Conservation (phyloP, 2,113 vertebrate species). For the Hiodon tergisus region DNA sequence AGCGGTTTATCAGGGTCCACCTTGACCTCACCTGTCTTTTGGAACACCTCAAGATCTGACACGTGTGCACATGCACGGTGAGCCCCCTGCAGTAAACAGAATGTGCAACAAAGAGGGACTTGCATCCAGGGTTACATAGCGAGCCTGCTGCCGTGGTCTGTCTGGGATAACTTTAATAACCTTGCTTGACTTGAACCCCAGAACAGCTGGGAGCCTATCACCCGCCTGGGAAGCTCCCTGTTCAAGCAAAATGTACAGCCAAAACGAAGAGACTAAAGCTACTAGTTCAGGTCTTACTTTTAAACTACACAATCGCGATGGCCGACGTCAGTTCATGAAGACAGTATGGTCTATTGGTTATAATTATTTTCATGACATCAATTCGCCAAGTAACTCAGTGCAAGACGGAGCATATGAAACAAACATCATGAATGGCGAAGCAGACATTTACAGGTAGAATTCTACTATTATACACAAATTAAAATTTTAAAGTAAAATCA, state of each 20-base stretch:
- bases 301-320: neutral
- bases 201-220: constrained; percentile 55
- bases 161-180: constrained; percentile 85
- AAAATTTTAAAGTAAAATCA: too few relatives aligned
- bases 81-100: constrained; percentile 65
- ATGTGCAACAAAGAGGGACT: constrained; percentile 51
- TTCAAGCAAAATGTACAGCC: constrained; percentile 30
- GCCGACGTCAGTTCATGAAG: too few relatives aligned
- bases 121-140: constrained; percentile 76
- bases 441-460: neutral
- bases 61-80: constrained; percentile 63
- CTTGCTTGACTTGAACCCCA: constrained; percentile 67
- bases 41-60: constrained; percentile 66
- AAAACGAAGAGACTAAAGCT: neutral
- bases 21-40: constrained; percentile 69
- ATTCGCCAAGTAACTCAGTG: too few relatives aligned
- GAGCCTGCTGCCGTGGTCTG: constrained; percentile 74
- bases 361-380: too few relatives aligned
- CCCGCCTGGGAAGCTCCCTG: constrained; percentile 71
- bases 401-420: too few relatives aligned
- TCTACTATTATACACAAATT: too few relatives aligned
- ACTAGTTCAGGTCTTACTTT: neutral
- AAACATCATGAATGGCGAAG: too few relatives aligned
- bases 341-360: too few relatives aligned
- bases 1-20: constrained; percentile 95